Percentiles rank a stretch among this genome's conserved stretches.
These are phyloP conservation scores for Listronotus bonariensis DNA, from an alignment of 1,140 invertebrate genomes.

Conservation along the genomic window DNA sequence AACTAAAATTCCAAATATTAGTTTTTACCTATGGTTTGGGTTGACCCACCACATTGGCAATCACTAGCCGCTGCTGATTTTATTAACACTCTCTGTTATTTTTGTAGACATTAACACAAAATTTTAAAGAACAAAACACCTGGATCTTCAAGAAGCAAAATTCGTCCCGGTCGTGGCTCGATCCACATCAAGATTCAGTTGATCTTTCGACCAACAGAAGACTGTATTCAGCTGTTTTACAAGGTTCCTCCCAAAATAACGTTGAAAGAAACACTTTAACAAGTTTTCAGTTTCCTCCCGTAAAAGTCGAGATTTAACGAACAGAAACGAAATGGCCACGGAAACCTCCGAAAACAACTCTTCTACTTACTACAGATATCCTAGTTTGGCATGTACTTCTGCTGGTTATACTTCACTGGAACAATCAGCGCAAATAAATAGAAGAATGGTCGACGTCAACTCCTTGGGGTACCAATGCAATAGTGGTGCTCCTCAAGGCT, in stretches of 20 bases:
- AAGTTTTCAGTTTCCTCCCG: constrained; percentile 5
- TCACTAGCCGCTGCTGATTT: too few relatives aligned
- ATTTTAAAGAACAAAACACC: constrained; percentile 28
- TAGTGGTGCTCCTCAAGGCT: neutral
- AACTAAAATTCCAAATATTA: too few relatives aligned
- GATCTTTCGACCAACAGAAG: constrained; percentile 25
- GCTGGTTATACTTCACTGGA: neutral
- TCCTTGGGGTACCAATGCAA: neutral
- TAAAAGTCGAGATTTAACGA: neutral
- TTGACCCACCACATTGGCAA: too few relatives aligned
- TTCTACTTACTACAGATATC: neutral
- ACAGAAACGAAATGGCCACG: constrained; percentile 8
- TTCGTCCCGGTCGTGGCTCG: constrained; percentile 12
- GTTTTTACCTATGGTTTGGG: too few relatives aligned
- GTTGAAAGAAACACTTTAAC: neutral
- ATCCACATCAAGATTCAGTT: constrained; percentile 1
- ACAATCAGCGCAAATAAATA: neutral
- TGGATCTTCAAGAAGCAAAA: constrained; percentile 31
- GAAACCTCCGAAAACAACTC: constrained; percentile 2
- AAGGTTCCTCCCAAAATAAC: constrained; percentile 30
- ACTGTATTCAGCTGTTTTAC: constrained; percentile 47
- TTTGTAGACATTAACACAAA: constrained; percentile 10
- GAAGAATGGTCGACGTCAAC: neutral
- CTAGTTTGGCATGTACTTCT: neutral
- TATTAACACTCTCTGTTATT: too few relatives aligned